Evolutionary conservation across 2,888 invertebrate species (phyloP).

Genomic region (Ectobius pallidus): DNA sequence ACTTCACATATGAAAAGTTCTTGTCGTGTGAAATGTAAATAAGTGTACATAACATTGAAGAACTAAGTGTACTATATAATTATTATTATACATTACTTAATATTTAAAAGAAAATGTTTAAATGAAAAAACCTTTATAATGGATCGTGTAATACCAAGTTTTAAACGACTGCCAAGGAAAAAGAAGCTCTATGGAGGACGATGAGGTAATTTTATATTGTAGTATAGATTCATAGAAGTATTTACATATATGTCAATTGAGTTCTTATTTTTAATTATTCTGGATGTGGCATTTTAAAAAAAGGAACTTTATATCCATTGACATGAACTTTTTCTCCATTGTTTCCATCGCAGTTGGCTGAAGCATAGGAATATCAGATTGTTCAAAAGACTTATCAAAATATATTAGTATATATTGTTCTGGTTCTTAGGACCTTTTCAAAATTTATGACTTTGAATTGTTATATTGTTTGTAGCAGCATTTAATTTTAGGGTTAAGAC

Average conservation of each 20-base stretch:
- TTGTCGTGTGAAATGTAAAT: conserved; percentile 31
- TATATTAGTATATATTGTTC: neutral
- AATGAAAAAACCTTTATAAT: neutral
- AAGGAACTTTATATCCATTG: too few relatives aligned
- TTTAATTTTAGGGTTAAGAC: too few relatives aligned
- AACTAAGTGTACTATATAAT: conserved; percentile 24
- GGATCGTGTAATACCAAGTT: neutral
- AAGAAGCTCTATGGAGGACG: neutral
- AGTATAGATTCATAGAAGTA: conserved; percentile 4
- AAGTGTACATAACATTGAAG: conserved; percentile 35
- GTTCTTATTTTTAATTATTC: neutral
- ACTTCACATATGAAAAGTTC: conserved; percentile 9
- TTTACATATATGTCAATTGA: neutral
- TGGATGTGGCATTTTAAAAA: neutral
- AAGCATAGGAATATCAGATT: neutral
- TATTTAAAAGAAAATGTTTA: conserved; percentile 6
- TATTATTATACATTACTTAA: conserved; percentile 16
- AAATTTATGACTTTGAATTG: neutral
- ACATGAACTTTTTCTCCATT: too few relatives aligned
- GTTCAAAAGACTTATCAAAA: neutral
- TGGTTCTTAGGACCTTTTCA: neutral
- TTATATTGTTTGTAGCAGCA: neutral
- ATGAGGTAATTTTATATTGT: neutral
- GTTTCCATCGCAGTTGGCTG: neutral
- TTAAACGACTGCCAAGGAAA: neutral